Base-by-base conservation (phyloP, 2,888 invertebrate genomes). In the Lepidochrysops patricia region DNA sequence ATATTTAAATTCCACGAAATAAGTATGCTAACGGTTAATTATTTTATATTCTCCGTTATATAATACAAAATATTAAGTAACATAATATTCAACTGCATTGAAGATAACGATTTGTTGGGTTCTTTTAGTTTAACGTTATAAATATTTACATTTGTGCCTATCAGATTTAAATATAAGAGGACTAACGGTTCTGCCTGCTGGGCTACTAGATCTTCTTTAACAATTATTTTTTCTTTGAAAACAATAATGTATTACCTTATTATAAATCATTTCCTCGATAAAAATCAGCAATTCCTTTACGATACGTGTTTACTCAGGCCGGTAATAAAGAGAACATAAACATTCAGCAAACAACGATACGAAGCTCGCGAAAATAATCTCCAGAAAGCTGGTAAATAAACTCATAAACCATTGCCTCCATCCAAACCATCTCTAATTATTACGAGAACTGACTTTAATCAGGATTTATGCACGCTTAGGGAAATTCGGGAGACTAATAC, bases 341-440 rank as follows among this genome's bases (percentile, higher is more conserved):
- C 52, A 15, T 52, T 52, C 67, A 62, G 69, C 68, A 77, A 79
- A 77, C 74, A 72, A 67, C 69, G 67, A 70, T 74, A 74, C 74
- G 77, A 79, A 79, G 74, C 68, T 74, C 66, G 68, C 72, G 74
- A 80, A 82, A 79, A 80, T 75, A 74, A 75, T 71, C 76, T 73
- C 64, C 66, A 70, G 75, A 72, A 72, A 79, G 75, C 73, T 79
- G 78, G 74, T 83, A 82, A 85, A 85, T 83, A 76, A 73, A 68
- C 70, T 75, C 78, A 73, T 82, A 81, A 84, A 83, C 72, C 73
- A 75, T 69, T 70, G 73, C 73, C n/a, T n/a, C n/a, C n/a, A n/a
- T n/a, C n/a, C n/a, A n/a, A n/a, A n/a, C n/a, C 75, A 74, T 73
- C 67, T 72, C 75, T 80, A 83, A 85, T 85, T 83, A 85, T 80